Evolutionary conservation across 2,888 invertebrate genomes (phyloP).

Genomic region (Agrilus mali): DNA sequence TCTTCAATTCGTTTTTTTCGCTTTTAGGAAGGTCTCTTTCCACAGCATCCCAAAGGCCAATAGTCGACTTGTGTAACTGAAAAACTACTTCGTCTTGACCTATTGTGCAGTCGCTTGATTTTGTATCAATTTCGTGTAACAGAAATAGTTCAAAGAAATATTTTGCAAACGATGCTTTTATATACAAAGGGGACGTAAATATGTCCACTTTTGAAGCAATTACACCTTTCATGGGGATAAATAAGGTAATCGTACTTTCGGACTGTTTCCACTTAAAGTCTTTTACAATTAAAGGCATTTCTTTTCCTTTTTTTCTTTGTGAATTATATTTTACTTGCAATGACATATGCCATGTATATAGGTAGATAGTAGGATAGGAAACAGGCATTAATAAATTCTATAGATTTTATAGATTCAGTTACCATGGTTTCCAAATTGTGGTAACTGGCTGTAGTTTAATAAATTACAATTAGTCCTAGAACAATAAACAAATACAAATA

Average conservation of each 20-base stretch:
- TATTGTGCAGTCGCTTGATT: constrained; percentile 50
- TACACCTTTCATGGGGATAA: constrained; percentile 51
- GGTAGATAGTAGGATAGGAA: too few relatives aligned
- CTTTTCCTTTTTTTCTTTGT: neutral
- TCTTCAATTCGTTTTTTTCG: constrained; percentile 43
- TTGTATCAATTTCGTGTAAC: constrained; percentile 45
- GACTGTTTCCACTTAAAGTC: constrained; percentile 69
- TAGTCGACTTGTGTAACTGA: constrained; percentile 49
- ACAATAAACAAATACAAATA: too few relatives aligned
- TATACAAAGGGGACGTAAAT: constrained; percentile 53
- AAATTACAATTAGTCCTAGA: too few relatives aligned
- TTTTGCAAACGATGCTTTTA: constrained; percentile 61
- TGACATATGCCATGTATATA: too few relatives aligned
- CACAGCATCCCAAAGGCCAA: constrained; percentile 43
- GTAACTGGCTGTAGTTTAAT: too few relatives aligned
- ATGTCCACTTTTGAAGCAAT: constrained; percentile 53
- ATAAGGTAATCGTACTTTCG: constrained; percentile 43
- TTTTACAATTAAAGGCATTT: constrained; percentile 63
- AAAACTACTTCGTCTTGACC: constrained; percentile 49
- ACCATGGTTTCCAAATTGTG: too few relatives aligned
- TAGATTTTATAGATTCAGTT: too few relatives aligned
- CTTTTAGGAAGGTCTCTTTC: constrained; percentile 43
- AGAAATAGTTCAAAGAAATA: constrained; percentile 66
- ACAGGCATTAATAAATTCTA: too few relatives aligned
- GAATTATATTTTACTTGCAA: too few relatives aligned